Evolutionary conservation across 2,888 invertebrate species (phyloP).

Genomic region (Diadromus collaris): DNA sequence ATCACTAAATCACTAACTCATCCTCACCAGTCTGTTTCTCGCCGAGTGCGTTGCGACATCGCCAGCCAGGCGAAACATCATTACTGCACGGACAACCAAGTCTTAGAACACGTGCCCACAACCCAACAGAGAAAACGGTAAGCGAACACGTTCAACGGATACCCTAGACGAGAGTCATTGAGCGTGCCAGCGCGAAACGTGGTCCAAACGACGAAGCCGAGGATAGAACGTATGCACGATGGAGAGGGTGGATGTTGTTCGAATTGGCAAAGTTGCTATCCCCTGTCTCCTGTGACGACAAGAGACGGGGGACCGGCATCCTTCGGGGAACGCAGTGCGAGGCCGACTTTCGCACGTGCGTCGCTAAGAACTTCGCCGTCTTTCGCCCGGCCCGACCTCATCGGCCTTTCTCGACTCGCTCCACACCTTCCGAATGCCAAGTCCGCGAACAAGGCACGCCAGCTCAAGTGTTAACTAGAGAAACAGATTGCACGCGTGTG

Average conservation of each 20-base stretch:
- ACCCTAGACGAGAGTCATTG: neutral
- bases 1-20: too few species aligned
- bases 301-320: neutral
- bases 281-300: neutral
- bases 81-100: neutral
- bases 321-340: neutral
- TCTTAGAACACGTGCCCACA: neutral
- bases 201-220: constrained; percentile 35
- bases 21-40: too few species aligned
- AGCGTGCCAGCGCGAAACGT: neutral
- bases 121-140: too few species aligned
- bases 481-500: constrained; percentile 17
- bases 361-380: constrained; percentile 14
- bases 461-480: constrained; percentile 23
- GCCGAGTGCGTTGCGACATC: too few species aligned
- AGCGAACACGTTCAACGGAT: neutral
- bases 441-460: neutral
- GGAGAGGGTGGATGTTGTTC: constrained; percentile 36
- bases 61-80: neutral
- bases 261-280: constrained; percentile 57
- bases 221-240: constrained; percentile 45
- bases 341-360: constrained; percentile 50
- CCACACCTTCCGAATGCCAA: neutral
- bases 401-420: constrained; percentile 45
- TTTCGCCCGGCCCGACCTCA: constrained; percentile 26